Percentiles rank a stretch among this genome's conserved stretches.
Conservation (phyloP, 2,888 invertebrate species). For the Cerceris ruficornis region DNA sequence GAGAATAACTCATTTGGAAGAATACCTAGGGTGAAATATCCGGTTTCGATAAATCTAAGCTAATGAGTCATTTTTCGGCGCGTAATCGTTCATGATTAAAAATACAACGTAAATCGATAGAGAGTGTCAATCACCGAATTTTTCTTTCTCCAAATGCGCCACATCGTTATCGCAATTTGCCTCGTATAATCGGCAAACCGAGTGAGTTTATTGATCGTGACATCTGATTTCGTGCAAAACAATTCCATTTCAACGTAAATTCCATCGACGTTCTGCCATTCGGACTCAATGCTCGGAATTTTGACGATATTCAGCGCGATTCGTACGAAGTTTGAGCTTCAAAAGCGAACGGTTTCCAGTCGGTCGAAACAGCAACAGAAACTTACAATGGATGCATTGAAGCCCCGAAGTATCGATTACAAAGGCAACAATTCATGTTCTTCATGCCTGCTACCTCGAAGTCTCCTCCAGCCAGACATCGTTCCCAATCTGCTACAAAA, state of each 20-base stretch:
- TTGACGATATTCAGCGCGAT: neutral
- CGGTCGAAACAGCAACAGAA: conserved; percentile 37
- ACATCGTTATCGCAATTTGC: conserved; percentile 25
- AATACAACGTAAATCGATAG: neutral
- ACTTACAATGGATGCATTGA: conserved; percentile 75
- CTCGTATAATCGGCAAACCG: conserved; percentile 19
- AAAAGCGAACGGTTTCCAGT: conserved; percentile 17
- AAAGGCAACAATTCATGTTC: conserved; percentile 67
- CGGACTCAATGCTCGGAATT: neutral
- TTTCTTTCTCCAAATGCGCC: conserved; percentile 9
- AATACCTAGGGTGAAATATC: neutral
- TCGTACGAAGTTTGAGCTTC: conserved; percentile 9
- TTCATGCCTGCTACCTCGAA: conserved; percentile 38
- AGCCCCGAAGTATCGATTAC: conserved; percentile 72
- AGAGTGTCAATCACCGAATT: neutral
- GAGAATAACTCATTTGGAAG: neutral
- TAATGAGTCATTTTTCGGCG: conserved; percentile 24
- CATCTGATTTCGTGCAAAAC: conserved; percentile 25
- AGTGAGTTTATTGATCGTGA: conserved; percentile 27
- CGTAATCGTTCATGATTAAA: conserved; percentile 25
- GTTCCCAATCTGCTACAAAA: conserved; percentile 18
- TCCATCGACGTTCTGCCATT: neutral
- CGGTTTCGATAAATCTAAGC: neutral
- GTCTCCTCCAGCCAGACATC: conserved; percentile 3
- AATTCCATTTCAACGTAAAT: conserved; percentile 17